A percentile compares a stretch with the other conserved stretches of the same genome.
Evolutionary conservation across 2,888 invertebrate genomes (phyloP).

Genomic region (Urechis unicinctus): DNA sequence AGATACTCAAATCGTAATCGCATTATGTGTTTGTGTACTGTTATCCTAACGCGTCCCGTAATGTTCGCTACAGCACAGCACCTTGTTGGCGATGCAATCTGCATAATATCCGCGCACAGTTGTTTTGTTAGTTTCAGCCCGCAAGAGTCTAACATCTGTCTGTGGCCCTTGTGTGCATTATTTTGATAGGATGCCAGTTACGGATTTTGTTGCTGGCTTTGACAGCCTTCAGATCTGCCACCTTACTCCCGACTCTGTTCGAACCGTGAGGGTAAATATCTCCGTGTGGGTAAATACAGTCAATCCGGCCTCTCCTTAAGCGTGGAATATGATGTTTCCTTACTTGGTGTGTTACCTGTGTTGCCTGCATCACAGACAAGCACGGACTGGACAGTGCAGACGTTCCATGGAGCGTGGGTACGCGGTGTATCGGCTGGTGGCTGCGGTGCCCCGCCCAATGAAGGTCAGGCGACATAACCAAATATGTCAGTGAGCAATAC

Average conservation of each 20-base stretch:
- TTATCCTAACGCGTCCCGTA: no score
- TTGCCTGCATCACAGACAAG: not conserved
- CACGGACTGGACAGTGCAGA: slow-evolving; percentile 9
- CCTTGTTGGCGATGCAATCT: no score
- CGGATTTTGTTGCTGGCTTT: slow-evolving; percentile 76
- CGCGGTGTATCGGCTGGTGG: slow-evolving; percentile 21
- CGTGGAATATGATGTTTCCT: not conserved
- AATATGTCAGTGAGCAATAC: no score
- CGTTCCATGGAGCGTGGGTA: slow-evolving; percentile 19
- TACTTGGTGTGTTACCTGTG: not conserved
- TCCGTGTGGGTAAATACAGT: no score
- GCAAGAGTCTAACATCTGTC: no score
- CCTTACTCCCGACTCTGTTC: slow-evolving; percentile 65
- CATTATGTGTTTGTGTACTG: not conserved
- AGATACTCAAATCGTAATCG: slow-evolving; percentile 11
- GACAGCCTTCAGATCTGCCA: slow-evolving; percentile 90
- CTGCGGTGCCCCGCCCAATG: slow-evolving; percentile 16
- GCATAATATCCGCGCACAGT: no score
- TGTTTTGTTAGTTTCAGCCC: no score
- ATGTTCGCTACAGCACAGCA: no score
- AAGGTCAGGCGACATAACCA: slow-evolving; percentile 12
- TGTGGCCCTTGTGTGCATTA: no score
- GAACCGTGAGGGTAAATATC: slow-evolving; percentile 21
- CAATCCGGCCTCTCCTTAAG: no score
- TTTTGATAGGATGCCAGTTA: slow-evolving; percentile 71